phyloP scores from a whole-genome alignment of 1,140 invertebrate species.

The Platorchestia sp. region DNA sequence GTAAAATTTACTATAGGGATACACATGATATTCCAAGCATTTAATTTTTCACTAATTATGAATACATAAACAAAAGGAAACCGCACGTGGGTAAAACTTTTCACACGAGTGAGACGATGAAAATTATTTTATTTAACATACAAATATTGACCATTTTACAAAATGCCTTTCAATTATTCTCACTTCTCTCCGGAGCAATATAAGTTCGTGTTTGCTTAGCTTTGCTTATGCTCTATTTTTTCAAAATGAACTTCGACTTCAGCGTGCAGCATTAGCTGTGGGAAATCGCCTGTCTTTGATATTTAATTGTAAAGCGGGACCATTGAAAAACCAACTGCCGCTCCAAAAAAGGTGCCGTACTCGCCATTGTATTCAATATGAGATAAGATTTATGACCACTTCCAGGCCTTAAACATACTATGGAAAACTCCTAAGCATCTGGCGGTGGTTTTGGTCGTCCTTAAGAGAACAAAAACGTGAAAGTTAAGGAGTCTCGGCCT shows the following conservation, averaged over 20 bases:
- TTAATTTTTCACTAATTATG: too few relatives aligned
- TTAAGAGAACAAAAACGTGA: not conserved
- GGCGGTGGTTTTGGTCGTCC: not conserved
- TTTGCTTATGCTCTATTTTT: not conserved
- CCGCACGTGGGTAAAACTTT: not conserved
- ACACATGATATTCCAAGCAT: too few relatives aligned
- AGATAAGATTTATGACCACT: not conserved
- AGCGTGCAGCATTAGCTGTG: not conserved
- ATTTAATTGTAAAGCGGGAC: not conserved
- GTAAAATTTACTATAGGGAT: too few relatives aligned
- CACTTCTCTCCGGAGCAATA: not conserved
- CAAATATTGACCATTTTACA: not conserved
- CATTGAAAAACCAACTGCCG: not conserved
- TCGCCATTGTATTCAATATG: not conserved
- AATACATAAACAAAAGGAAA: too few relatives aligned
- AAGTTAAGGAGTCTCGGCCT: not conserved
- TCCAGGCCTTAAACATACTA: not conserved
- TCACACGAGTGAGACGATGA: not conserved
- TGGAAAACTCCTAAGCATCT: not conserved
- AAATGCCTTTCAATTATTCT: not conserved
- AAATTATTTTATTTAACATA: not conserved
- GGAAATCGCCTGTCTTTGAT: not conserved
- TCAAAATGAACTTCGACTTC: not conserved
- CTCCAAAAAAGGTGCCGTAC: not conserved
- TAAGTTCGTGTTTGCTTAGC: not conserved